Percentiles rank a stretch among this genome's conserved stretches.
These are phyloP conservation scores for Hirtodrosophila histrioides DNA, from an alignment of 2,888 invertebrate species.

Conservation along the genomic window DNA sequence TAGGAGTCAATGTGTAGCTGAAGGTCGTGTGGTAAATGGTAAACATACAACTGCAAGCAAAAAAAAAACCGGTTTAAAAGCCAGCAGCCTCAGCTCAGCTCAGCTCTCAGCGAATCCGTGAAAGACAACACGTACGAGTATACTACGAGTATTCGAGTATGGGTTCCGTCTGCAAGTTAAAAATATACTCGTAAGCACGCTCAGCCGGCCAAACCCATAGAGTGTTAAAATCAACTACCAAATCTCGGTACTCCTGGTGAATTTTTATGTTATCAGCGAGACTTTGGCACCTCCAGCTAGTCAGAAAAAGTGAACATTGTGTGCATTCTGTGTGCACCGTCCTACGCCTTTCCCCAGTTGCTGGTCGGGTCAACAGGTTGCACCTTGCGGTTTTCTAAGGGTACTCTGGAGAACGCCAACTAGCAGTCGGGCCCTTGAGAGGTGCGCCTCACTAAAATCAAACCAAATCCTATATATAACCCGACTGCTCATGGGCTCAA, in stretches of 20 bases:
- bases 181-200: conserved; percentile 18
- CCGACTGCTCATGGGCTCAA: too few species aligned
- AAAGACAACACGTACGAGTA: too few species aligned
- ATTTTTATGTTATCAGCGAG: conserved; percentile 11
- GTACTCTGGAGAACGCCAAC: too few species aligned
- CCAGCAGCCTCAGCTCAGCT: conserved; percentile 12
- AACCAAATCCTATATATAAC: too few species aligned
- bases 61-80: conserved; percentile 41
- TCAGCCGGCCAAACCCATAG: conserved; percentile 18
- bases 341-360: neutral
- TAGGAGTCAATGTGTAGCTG: conserved; percentile 24
- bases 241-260: conserved; percentile 14
- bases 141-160: neutral
- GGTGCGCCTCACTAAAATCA: too few species aligned
- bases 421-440: too few species aligned
- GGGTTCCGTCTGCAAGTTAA: neutral
- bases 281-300: too few species aligned
- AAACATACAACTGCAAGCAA: conserved; percentile 42
- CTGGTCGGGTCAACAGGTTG: neutral
- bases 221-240: conserved; percentile 19
- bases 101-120: conserved; percentile 22
- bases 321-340: too few species aligned
- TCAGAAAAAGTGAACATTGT: too few species aligned
- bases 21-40: conserved; percentile 51
- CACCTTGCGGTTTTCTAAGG: neutral